Percentiles rank a stretch among this genome's conserved stretches.
phyloP scores from a whole-genome alignment of 2,113 vertebrate genomes.

The Stigmatopora nigra region DNA sequence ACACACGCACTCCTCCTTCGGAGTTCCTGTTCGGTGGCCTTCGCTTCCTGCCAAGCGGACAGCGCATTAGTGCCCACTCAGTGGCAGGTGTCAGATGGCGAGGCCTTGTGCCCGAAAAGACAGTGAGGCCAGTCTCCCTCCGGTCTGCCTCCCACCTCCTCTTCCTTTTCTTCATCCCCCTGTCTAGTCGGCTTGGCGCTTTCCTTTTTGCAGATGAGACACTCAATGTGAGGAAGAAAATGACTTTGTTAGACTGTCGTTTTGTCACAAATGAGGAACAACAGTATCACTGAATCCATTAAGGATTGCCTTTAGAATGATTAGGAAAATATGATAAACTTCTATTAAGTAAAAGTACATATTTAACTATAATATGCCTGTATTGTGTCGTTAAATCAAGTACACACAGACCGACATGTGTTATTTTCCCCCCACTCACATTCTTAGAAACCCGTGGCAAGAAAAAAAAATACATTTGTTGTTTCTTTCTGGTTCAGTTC shows the following conservation, averaged over 20 bases:
- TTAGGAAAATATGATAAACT: too few species aligned
- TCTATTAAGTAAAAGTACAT: too few species aligned
- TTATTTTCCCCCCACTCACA: too few species aligned
- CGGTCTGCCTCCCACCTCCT: slow-evolving; percentile 12
- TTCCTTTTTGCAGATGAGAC: slow-evolving; percentile 15
- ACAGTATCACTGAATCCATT: too few species aligned
- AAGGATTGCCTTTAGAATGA: too few species aligned
- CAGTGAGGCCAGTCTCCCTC: slow-evolving; percentile 55
- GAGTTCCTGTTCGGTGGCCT: slow-evolving; percentile 38
- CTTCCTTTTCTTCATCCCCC: slow-evolving; percentile 18
- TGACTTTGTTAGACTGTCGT: slow-evolving; percentile 16
- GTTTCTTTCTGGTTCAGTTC: not conserved
- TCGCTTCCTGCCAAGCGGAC: slow-evolving; percentile 68
- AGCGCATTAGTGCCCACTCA: slow-evolving; percentile 60
- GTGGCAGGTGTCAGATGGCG: slow-evolving; percentile 72
- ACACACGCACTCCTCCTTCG: slow-evolving; percentile 1
- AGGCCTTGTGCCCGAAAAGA: slow-evolving; percentile 62
- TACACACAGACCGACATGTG: too few species aligned
- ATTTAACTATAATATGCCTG: too few species aligned
- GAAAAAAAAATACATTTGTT: too few species aligned
- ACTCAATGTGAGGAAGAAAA: not conserved
- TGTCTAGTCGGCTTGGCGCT: slow-evolving; percentile 14
- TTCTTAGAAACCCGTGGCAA: too few species aligned
- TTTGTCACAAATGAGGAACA: slow-evolving; percentile 22
- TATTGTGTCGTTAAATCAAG: too few species aligned